Conservation (phyloP, 2,113 vertebrate genomes). For the Collichthys lucidus region DNA sequence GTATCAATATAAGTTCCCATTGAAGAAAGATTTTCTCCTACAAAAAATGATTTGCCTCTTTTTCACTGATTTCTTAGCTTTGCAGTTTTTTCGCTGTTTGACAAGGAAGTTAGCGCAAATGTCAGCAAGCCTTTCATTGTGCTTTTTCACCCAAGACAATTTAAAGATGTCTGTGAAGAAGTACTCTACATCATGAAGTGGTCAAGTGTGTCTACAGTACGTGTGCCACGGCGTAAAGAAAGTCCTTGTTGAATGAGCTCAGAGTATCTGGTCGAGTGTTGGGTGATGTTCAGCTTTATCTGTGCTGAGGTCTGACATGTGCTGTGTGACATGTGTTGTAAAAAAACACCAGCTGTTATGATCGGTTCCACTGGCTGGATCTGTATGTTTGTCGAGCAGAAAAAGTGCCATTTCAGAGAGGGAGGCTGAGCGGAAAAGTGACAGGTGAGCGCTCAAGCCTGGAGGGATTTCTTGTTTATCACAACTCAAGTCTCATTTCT, state of each 20-base stretch:
- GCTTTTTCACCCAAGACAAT: constrained; percentile 1
- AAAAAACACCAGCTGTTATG: constrained; percentile 42
- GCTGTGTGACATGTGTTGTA: constrained; percentile 15
- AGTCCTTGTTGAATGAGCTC: not conserved
- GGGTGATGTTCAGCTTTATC: not conserved
- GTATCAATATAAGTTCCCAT: constrained; percentile 36
- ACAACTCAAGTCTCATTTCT: not conserved
- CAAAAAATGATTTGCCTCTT: constrained; percentile 31
- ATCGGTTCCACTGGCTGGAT: not conserved
- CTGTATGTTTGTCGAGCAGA: not conserved
- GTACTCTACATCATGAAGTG: not conserved
- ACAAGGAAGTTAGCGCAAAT: constrained; percentile 14
- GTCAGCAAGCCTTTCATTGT: not conserved
- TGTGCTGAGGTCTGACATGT: constrained; percentile 5
- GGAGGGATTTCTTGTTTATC: not conserved
- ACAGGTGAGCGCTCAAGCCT: not conserved
- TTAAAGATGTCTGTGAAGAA: not conserved
- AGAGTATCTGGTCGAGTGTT: not conserved
- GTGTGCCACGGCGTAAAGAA: not conserved
- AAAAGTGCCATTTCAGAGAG: not conserved
- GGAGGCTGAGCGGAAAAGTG: not conserved
- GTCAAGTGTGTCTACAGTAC: not conserved
- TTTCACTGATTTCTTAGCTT: not conserved
- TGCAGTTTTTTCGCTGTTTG: constrained; percentile 24
- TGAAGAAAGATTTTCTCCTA: constrained; percentile 39